Percentiles rank a stretch among this genome's conserved stretches.
These are phyloP conservation scores for Oriolus oriolus DNA, from an alignment of 2,113 vertebrate species.

Conservation along the genomic window DNA sequence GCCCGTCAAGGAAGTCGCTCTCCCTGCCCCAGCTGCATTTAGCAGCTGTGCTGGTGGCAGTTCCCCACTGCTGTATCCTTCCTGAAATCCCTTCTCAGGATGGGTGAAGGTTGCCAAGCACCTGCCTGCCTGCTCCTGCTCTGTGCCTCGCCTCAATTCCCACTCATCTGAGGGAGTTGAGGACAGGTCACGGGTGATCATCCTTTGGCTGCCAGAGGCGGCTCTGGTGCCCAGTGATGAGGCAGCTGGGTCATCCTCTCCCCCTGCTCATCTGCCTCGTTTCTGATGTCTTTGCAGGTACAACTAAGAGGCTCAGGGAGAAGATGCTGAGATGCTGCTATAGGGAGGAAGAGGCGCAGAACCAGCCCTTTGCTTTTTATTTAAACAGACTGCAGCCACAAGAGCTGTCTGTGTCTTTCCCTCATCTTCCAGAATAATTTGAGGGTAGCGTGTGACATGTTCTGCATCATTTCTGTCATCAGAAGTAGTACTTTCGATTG, in stretches of 20 bases:
- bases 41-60: neutral
- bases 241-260: neutral
- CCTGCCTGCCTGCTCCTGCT: neutral
- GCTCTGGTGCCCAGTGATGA: neutral
- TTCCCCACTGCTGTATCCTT: neutral
- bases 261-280: neutral
- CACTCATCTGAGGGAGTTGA: neutral
- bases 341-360: neutral
- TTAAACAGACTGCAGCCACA: neutral
- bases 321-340: neutral
- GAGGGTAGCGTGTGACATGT: neutral
- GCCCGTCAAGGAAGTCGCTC: accelerated
- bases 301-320: neutral
- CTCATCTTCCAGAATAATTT: neutral
- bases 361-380: neutral
- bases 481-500: neutral
- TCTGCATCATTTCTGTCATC: neutral
- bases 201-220: neutral
- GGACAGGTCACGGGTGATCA: neutral
- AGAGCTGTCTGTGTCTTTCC: accelerated
- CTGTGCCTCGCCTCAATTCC: neutral
- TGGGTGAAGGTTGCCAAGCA: neutral
- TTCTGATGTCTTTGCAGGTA: neutral
- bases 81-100: neutral
- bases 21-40: neutral